Base-by-base conservation (phyloP, 2,888 invertebrate species). In the Acrobeloides nanus region DNA sequence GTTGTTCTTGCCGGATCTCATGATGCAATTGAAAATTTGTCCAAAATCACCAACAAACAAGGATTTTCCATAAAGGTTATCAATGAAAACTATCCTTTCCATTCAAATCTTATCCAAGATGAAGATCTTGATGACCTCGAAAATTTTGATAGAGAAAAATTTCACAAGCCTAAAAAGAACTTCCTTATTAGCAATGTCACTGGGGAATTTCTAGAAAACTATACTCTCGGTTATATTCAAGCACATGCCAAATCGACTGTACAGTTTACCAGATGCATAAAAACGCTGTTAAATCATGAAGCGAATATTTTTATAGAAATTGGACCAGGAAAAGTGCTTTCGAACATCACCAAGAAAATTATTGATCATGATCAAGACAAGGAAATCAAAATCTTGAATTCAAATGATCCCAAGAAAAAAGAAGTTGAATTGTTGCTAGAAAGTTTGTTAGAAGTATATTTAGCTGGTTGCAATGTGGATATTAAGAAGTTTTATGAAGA, bases 31-130 rank as follows among this genome's bases (percentile, higher is more conserved):
- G 58, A 62, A 18, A 23, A 29, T 17, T 55, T 50, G 4, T 24
- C 29, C 2, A 27, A 15, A 3, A 31, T 29, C 24, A 39, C 38
- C 27, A 44, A 42, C 20, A 18, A 26, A 1, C 10, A 20, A 17
- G 12, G 26, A 18, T 27, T 29, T 12, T 27, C 47, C 10, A 53
- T 54, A n/a, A 64, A 55, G 20, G 52, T 54, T 21, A 55, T 66
- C n/a, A 65, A 60, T 38, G 46, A 51, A n/a, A 42, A 48, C 24
- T 66, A 61, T 39, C 62, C 65, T 12, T 66, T 66, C 48, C 66
- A 66, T 46, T 61, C 61, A 20, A 44, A 49, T 17, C 45, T 64
- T 8, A 59, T 64, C 38, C 38, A 43, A 37, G 56, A 59, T 24
- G 40, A 57, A 20, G 57, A 65, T 42, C 42, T 65, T 1, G 23